A percentile compares a stretch with the other conserved stretches of the same genome.
These are phyloP conservation scores for Cephalopachus bancanus DNA, from an alignment of 2,797 vertebrate species.

Conservation along the genomic window DNA sequence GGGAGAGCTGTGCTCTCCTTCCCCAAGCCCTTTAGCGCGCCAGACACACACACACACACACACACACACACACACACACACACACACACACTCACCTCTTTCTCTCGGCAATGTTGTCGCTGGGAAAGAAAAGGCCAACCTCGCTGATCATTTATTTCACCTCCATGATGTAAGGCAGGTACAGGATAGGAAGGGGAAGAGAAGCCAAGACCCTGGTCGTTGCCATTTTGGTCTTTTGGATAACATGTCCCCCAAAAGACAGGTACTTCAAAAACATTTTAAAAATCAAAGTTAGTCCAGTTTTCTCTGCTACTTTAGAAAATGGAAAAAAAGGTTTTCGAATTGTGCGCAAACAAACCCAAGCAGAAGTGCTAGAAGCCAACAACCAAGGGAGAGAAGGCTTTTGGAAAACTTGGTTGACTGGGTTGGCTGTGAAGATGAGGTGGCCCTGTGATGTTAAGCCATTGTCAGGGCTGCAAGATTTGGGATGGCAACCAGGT, in stretches of 20 bases:
- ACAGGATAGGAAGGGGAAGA: conserved; percentile 32
- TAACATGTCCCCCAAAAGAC: neutral
- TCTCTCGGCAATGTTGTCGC: conserved; percentile 67
- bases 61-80: neutral
- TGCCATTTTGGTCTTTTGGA: conserved; percentile 50
- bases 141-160: conserved; percentile 33
- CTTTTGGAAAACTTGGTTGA: conserved; percentile 72
- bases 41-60: neutral
- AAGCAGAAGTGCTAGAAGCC: conserved; percentile 39
- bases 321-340: neutral
- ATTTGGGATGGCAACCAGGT: conserved; percentile 61
- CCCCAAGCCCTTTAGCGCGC: conserved; percentile 1
- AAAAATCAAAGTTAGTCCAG: conserved; percentile 55
- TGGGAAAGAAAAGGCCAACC: conserved; percentile 74
- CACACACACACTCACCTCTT: neutral
- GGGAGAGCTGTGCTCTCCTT: conserved; percentile 42
- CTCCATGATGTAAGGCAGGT: conserved; percentile 63
- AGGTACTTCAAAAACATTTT: conserved; percentile 53
- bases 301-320: conserved; percentile 60
- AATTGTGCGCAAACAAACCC: conserved; percentile 20
- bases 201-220: conserved; percentile 3
- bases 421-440: conserved; percentile 50
- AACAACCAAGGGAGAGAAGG: neutral
- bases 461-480: conserved; percentile 74
- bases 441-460: conserved; percentile 75